Evolutionary conservation across 1,140 invertebrate species (phyloP), one percentile per base, ranked within the genome.

Genomic region (Helicoverpa zea): DNA sequence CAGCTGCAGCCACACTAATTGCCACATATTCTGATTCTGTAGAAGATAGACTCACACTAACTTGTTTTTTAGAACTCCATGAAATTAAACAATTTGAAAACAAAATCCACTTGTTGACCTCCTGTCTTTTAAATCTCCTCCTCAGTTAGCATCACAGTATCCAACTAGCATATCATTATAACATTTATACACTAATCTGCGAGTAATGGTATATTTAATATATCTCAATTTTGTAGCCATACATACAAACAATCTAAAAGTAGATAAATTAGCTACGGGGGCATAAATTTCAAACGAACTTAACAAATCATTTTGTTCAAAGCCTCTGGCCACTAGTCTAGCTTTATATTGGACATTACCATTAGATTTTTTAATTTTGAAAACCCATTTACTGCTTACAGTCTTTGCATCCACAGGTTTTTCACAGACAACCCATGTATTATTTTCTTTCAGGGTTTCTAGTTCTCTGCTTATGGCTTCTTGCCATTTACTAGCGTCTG

Each of bases 21-120:
- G 56, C n/a, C n/a, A 59, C 56, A 59, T 59, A 59, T 18, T 59
- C 56, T 18, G 56, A 16, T 18, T 59, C 56, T 9, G 56, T 59
- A 13, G 51, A 52, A 52, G 23, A 23, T 13, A 52, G 9, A 14
- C 51, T 23, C 23, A 23, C 23, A 23, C 23, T 23, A 23, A 23
- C 23, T 23, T 23, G 23, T 23, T 23, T 23, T 23, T 23, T 23
- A 23, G 23, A 23, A 23, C 23, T 23, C 23, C 23, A 23, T 23
- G 23, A 23, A 23, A 23, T 23, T 23, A 23, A 23, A 23, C 23
- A 23, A 23, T 23, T 23, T 23, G 23, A 23, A 23, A 23, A 23
- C 23, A 23, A 23, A 23, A 23, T 23, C 23, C 23, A 23, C 23
- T 23, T 23, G 23, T 3, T 35, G 3, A n/a, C 52, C 14, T n/a